These are phyloP conservation scores for Nudaria mundana DNA, from an alignment of 2,888 invertebrate genomes.

Conservation along the genomic window DNA sequence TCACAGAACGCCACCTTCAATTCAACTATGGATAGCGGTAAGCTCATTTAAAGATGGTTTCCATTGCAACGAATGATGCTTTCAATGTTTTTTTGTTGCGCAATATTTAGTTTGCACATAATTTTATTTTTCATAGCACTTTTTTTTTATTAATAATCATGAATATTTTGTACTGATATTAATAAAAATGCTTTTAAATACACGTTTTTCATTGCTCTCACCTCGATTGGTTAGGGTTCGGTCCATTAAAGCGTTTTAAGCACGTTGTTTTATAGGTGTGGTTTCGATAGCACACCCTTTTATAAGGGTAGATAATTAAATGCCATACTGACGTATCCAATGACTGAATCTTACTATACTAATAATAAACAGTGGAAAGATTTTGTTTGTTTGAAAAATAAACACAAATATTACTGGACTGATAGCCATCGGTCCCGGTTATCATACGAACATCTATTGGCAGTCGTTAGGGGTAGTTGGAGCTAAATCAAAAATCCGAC, in stretches of 20 bases:
- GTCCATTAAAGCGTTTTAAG: constrained; percentile 33
- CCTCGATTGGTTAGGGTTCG: constrained; percentile 31
- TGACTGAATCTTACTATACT: too few relatives aligned
- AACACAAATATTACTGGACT: too few relatives aligned
- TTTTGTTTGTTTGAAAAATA: too few relatives aligned
- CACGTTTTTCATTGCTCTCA: constrained; percentile 63
- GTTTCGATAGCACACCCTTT: constrained; percentile 25
- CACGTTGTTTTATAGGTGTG: constrained; percentile 26
- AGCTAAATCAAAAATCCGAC: too few relatives aligned
- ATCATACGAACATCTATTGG: too few relatives aligned
- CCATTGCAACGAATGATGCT: constrained; percentile 17
- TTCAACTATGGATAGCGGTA: constrained; percentile 29
- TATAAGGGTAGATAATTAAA: constrained; percentile 26
- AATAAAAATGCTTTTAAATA: constrained; percentile 62
- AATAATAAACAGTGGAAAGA: too few relatives aligned
- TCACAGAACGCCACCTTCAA: constrained; percentile 22
- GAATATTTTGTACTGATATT: constrained; percentile 47
- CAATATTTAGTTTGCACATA: constrained; percentile 5
- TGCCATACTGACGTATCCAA: too few relatives aligned
- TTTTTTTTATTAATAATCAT: constrained; percentile 2
- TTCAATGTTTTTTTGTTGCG: constrained; percentile 5
- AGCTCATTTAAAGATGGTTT: constrained; percentile 30
- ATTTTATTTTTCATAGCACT: constrained; percentile 31
- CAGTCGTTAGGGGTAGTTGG: too few relatives aligned
- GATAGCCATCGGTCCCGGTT: too few relatives aligned